Conservation (phyloP, 2,888 invertebrate genomes). For the Amphipyra tragopoginis region DNA sequence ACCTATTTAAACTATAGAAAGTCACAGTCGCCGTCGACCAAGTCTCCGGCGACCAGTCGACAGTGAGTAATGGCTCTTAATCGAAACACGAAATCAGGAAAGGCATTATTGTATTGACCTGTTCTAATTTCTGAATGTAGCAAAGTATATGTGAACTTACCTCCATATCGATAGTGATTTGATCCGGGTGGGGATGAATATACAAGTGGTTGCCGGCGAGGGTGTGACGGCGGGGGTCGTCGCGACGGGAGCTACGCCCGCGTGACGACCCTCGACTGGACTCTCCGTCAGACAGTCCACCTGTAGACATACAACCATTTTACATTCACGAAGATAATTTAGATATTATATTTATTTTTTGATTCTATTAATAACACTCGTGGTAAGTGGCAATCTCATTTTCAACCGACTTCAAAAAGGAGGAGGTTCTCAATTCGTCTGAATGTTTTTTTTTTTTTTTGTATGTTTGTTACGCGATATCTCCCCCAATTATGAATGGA, state of each 20-base stretch:
- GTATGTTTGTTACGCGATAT: no score
- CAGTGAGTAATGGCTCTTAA: no score
- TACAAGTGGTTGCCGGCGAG: constrained; percentile 94
- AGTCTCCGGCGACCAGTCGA: no score
- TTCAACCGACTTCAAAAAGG: no score
- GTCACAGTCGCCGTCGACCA: no score
- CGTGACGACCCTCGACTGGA: constrained; percentile 85
- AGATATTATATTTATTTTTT: not conserved
- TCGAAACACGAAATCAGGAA: no score
- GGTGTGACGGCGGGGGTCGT: constrained; percentile 95
- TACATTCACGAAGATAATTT: not conserved
- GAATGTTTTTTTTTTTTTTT: no score
- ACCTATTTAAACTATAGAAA: no score
- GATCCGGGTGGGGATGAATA: constrained; percentile 88
- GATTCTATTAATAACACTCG: not conserved
- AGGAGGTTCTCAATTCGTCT: no score
- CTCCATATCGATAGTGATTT: constrained; percentile 93
- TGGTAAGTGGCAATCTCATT: constrained; percentile 2
- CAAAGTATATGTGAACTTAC: constrained; percentile 81
- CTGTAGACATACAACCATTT: constrained; percentile 44
- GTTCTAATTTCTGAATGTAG: no score
- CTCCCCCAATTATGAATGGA: no score
- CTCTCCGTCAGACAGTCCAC: constrained; percentile 85
- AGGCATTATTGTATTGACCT: no score
- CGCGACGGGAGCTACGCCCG: constrained; percentile 90